A percentile compares a stretch with the other conserved stretches of the same genome.
Evolutionary conservation across 2,888 invertebrate species (phyloP).

Genomic region (Frankliniella intonsa): DNA sequence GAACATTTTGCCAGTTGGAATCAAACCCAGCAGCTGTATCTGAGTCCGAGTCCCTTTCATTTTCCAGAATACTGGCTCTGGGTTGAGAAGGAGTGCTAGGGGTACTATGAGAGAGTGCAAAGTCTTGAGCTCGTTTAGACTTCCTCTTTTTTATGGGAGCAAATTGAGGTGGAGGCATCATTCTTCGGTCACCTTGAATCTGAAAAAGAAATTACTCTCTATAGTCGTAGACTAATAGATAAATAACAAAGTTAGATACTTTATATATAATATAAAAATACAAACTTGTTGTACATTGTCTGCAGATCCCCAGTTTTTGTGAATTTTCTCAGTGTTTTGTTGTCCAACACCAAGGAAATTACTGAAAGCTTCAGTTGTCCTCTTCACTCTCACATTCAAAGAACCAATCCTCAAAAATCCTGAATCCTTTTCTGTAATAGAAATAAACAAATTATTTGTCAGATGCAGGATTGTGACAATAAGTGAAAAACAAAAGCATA

Average conservation of each 20-base stretch:
- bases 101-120: slow-evolving; percentile 53
- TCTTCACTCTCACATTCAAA: slow-evolving; percentile 85
- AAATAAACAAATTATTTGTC: slow-evolving; percentile 26
- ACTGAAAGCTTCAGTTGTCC: slow-evolving; percentile 88
- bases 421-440: slow-evolving; percentile 71
- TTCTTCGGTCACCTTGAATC: slow-evolving; percentile 54
- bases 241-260: background rate
- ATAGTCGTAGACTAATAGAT: slow-evolving; percentile 35
- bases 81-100: slow-evolving; percentile 65
- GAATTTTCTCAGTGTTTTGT: slow-evolving; percentile 61
- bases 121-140: slow-evolving; percentile 55
- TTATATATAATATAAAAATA: background rate
- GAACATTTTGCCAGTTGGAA: slow-evolving; percentile 60
- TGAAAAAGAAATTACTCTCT: slow-evolving; percentile 32
- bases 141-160: slow-evolving; percentile 64
- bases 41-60: slow-evolving; percentile 67
- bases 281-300: slow-evolving; percentile 72
- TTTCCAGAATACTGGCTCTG: slow-evolving; percentile 42
- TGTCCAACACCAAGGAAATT: slow-evolving; percentile 78
- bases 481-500: slow-evolving; percentile 18
- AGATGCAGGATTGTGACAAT: background rate
- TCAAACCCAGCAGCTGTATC: slow-evolving; percentile 86
- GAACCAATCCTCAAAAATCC: slow-evolving; percentile 89
- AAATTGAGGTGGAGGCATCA: slow-evolving; percentile 73
- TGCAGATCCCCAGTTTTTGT: slow-evolving; percentile 86